These are phyloP conservation scores for Amiota communis DNA, from an alignment of 2,888 invertebrate species.

Conservation along the genomic window DNA sequence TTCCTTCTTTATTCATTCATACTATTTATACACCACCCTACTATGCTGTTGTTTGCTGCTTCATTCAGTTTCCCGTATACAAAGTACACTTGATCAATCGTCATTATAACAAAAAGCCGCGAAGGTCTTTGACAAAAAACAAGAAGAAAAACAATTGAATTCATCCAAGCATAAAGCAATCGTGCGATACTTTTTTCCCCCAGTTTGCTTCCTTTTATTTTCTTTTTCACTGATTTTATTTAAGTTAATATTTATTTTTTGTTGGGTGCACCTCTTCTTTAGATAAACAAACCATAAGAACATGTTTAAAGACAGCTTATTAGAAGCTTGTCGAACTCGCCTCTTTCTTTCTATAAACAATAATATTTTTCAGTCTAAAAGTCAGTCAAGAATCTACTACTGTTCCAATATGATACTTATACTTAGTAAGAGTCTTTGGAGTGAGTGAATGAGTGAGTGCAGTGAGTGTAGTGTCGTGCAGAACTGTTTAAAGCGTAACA, in stretches of 20 bases:
- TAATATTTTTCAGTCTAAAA: too few relatives aligned
- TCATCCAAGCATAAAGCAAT: conserved; percentile 25
- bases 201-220: background rate
- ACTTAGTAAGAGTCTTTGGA: too few relatives aligned
- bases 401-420: too few relatives aligned
- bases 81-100: conserved; percentile 15
- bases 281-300: conserved; percentile 1
- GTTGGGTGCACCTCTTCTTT: background rate
- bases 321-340: conserved; percentile 19
- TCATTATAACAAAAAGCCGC: background rate
- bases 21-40: too few relatives aligned
- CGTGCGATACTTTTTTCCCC: conserved; percentile 6
- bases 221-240: background rate
- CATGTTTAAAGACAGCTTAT: conserved; percentile 22
- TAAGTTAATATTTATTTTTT: conserved; percentile 20
- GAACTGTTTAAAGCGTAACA: conserved; percentile 23
- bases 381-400: too few relatives aligned
- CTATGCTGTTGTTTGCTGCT: too few relatives aligned
- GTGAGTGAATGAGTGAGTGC: too few relatives aligned
- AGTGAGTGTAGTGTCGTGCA: conserved; percentile 24
- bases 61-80: background rate
- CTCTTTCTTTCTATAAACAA: background rate
- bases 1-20: too few relatives aligned
- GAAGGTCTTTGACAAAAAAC: background rate
- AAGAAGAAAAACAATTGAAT: conserved; percentile 9